Percentiles rank a stretch among this genome's conserved stretches.
Conservation (phyloP, 2,797 vertebrate genomes). For the Carcharodon carcharias region DNA sequence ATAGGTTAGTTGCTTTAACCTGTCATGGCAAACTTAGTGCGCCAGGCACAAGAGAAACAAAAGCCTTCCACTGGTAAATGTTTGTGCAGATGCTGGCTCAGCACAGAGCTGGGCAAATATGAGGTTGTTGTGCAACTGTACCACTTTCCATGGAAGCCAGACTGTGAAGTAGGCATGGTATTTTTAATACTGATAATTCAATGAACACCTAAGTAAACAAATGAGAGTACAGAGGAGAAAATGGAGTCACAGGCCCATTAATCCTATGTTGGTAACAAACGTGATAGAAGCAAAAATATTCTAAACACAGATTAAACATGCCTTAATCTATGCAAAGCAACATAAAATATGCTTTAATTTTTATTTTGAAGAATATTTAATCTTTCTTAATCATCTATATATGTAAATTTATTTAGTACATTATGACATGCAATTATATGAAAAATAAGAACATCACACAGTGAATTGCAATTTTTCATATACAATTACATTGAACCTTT, state of each 20-base stretch:
- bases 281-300: background rate
- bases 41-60: background rate
- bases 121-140: background rate
- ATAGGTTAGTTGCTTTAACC: background rate
- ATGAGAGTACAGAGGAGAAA: background rate
- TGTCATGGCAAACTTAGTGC: background rate
- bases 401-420: background rate
- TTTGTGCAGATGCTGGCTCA: background rate
- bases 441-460: background rate
- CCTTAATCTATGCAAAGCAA: background rate
- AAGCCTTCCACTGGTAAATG: background rate
- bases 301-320: conserved; percentile 4
- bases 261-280: background rate
- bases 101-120: too few relatives aligned
- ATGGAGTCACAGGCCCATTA: background rate
- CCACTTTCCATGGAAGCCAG: too few relatives aligned
- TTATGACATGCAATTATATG: background rate
- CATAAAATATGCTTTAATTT: background rate
- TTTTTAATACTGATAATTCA: background rate
- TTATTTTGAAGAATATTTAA: background rate
- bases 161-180: background rate
- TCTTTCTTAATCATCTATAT: background rate
- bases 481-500: background rate
- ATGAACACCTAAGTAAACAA: background rate
- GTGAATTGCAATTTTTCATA: background rate